Percentiles rank a stretch among this genome's conserved stretches.
phyloP scores from a whole-genome alignment of 2,888 invertebrate species.

The Cryptus viduatorius region DNA sequence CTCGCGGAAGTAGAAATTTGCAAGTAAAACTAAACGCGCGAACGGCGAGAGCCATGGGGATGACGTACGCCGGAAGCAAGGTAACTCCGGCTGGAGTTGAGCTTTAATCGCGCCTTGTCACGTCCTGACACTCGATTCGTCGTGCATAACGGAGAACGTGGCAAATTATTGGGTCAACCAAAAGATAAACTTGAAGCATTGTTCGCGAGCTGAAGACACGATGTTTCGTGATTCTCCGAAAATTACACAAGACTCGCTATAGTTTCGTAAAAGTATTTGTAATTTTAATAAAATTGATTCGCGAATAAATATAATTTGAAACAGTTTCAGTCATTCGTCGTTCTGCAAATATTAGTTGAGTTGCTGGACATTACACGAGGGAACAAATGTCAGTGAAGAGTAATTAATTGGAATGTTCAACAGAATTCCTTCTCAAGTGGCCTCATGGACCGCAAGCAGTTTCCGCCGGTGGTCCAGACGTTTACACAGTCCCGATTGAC shows the following conservation, averaged over 20 bases:
- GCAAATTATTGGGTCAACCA: constrained; percentile 28
- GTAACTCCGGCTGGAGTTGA: constrained; percentile 40
- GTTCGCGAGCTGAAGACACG: background rate
- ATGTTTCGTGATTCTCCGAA: background rate
- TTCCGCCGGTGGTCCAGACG: constrained; percentile 15
- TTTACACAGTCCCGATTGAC: constrained; percentile 36
- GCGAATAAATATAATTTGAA: background rate
- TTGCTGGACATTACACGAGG: background rate
- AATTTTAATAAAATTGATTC: background rate
- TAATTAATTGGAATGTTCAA: constrained; percentile 30
- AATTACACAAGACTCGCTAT: background rate
- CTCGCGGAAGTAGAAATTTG: constrained; percentile 55
- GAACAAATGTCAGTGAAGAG: constrained; percentile 2
- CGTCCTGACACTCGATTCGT: constrained; percentile 50
- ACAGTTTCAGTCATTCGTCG: background rate
- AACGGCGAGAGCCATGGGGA: background rate
- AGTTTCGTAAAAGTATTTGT: background rate
- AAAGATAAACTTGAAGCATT: background rate
- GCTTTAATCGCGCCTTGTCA: constrained; percentile 53
- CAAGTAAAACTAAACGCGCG: constrained; percentile 57
- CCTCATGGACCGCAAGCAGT: background rate
- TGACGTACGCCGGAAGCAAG: constrained; percentile 51
- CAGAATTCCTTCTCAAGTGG: constrained; percentile 12
- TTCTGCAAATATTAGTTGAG: background rate
- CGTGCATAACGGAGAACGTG: background rate